Percentiles rank a stretch among this genome's conserved stretches.
Evolutionary conservation across 2,113 vertebrate genomes (phyloP).

Genomic region (Elephas maximus): DNA sequence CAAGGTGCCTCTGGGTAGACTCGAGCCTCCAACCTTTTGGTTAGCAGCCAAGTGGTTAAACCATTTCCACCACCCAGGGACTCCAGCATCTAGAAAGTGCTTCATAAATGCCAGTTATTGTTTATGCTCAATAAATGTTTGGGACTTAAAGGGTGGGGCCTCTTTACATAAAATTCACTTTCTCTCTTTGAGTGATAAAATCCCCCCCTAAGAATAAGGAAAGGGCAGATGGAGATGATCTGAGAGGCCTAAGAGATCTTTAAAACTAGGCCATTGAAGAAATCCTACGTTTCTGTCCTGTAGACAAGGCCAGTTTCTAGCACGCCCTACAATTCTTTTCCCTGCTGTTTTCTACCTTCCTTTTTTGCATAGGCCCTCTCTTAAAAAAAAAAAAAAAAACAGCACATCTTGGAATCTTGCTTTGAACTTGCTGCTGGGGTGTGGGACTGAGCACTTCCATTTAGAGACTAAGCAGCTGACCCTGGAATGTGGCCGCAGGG

Average conservation of each 20-base stretch:
- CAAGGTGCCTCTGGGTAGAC: not conserved
- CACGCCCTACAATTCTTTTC: not conserved
- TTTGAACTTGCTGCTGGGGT: conserved; percentile 35
- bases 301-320: not conserved
- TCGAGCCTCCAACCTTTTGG: not conserved
- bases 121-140: not conserved
- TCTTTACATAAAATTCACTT: not conserved
- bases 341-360: not conserved
- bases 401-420: not conserved
- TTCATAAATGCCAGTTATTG: not conserved
- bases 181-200: not conserved
- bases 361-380: not conserved
- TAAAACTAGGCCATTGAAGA: not conserved
- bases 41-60: not conserved
- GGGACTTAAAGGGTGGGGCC: not conserved
- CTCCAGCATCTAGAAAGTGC: not conserved
- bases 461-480: conserved; percentile 67
- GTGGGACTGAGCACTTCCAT: conserved; percentile 57
- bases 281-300: not conserved
- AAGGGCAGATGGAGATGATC: not conserved
- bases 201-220: not conserved
- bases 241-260: not conserved
- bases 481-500: conserved; percentile 7
- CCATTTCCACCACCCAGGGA: too few relatives aligned
- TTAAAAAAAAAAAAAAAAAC: not conserved